phyloP scores from a whole-genome alignment of 2,888 invertebrate species.

The Dascillus cervinus region DNA sequence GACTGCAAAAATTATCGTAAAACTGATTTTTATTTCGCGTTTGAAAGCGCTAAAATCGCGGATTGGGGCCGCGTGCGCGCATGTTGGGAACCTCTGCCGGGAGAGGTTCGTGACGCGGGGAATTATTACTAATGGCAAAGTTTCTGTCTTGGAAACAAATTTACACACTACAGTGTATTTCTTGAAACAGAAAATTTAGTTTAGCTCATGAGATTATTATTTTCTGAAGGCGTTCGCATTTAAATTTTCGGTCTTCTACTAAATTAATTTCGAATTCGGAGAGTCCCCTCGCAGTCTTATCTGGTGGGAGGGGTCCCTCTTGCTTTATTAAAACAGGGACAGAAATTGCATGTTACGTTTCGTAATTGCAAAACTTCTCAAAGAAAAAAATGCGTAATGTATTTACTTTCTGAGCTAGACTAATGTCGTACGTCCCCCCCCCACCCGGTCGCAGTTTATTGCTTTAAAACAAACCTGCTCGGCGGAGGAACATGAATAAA shows the following conservation, averaged over 20 bases:
- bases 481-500: conserved; percentile 5
- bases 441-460: conserved; percentile 6
- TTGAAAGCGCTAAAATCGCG: too few relatives aligned
- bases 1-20: too few relatives aligned
- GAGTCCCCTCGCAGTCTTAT: conserved; percentile 22
- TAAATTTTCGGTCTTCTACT: conserved; percentile 32
- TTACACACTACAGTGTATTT: too few relatives aligned
- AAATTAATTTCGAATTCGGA: conserved; percentile 36
- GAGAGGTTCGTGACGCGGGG: too few relatives aligned
- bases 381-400: conserved; percentile 18
- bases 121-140: too few relatives aligned
- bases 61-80: too few relatives aligned
- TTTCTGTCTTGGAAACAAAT: too few relatives aligned
- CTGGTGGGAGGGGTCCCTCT: conserved; percentile 20
- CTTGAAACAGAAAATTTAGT: too few relatives aligned
- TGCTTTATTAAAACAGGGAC: conserved; percentile 28
- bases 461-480: conserved; percentile 4
- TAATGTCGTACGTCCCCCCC: conserved; percentile 4
- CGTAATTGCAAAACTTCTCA: conserved; percentile 23
- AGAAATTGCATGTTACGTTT: conserved; percentile 25
- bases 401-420: conserved; percentile 10
- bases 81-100: too few relatives aligned
- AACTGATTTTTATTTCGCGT: too few relatives aligned
- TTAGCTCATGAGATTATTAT: conserved; percentile 8
- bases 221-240: conserved; percentile 20